phyloP scores from a whole-genome alignment of 2,113 vertebrate genomes.

The Rhinogobius similis region DNA sequence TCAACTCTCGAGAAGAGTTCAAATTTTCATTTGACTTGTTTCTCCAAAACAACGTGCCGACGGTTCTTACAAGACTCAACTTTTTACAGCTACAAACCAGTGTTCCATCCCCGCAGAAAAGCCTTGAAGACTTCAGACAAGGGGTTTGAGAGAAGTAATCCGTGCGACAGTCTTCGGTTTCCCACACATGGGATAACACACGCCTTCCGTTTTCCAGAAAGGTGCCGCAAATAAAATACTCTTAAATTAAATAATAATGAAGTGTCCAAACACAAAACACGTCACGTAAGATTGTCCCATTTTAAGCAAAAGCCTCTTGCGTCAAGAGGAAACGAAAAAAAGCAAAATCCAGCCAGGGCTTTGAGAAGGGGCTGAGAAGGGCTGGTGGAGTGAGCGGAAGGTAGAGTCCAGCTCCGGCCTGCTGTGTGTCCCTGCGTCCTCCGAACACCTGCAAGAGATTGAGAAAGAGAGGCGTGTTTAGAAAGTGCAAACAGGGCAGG shows the following conservation, averaged over 20 bases:
- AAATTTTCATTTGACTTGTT: conserved; percentile 81
- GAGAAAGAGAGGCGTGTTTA: conserved; percentile 91
- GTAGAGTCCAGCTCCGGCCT: conserved; percentile 80
- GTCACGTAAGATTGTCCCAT: conserved; percentile 84
- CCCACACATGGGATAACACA: conserved; percentile 89
- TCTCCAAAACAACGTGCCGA: conserved; percentile 82
- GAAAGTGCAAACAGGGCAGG: conserved; percentile 92
- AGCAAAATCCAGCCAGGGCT: conserved; percentile 79
- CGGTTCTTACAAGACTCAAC: conserved; percentile 85
- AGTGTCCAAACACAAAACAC: conserved; percentile 88
- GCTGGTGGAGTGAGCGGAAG: not conserved
- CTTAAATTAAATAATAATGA: conserved; percentile 98
- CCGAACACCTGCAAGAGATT: conserved; percentile 98
- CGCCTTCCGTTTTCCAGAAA: conserved; percentile 94
- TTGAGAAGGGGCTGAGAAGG: not conserved
- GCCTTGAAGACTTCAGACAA: conserved; percentile 77
- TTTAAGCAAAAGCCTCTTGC: conserved; percentile 79
- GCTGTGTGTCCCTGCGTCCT: conserved; percentile 75
- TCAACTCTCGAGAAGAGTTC: conserved; percentile 91
- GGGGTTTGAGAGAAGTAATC: conserved; percentile 42
- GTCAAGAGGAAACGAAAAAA: conserved; percentile 66
- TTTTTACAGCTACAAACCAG: conserved; percentile 91
- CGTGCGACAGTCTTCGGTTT: conserved; percentile 75
- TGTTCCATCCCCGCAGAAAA: conserved; percentile 89
- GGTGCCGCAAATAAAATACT: conserved; percentile 88